Conservation (phyloP, 2,888 invertebrate species). For the Tetragnatha montana region DNA sequence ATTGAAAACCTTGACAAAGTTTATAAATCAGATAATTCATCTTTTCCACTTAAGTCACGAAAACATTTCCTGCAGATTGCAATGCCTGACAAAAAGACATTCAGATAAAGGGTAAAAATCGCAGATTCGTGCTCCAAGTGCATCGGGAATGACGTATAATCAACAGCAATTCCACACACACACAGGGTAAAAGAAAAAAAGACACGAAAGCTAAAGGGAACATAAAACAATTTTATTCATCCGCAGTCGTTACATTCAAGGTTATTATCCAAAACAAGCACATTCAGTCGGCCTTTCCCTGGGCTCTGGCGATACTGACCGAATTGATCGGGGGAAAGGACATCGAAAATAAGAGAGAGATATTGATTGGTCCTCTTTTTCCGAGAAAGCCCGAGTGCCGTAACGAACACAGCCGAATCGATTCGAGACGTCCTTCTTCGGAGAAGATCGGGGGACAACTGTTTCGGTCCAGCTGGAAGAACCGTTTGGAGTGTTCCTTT, state of each 20-base stretch:
- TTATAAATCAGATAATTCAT: too few relatives aligned
- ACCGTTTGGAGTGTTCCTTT: neutral
- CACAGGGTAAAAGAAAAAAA: neutral
- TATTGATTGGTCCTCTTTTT: constrained; percentile 59
- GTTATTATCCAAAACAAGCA: constrained; percentile 59
- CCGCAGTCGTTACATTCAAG: constrained; percentile 51
- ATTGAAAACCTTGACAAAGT: too few relatives aligned
- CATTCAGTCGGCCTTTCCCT: constrained; percentile 47
- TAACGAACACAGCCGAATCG: constrained; percentile 44
- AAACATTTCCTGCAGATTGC: too few relatives aligned
- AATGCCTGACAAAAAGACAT: too few relatives aligned
- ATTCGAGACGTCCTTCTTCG: constrained; percentile 36
- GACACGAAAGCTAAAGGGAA: constrained; percentile 31
- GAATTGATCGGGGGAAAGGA: constrained; percentile 56
- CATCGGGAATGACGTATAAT: neutral
- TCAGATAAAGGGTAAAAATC: too few relatives aligned
- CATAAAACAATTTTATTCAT: constrained; percentile 66
- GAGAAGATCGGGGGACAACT: constrained; percentile 30
- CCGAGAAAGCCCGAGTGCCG: constrained; percentile 36
- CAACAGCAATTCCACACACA: neutral
- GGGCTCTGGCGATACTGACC: constrained; percentile 50
- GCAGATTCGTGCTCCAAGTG: too few relatives aligned
- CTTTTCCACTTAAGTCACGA: too few relatives aligned
- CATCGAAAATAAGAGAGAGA: constrained; percentile 49
- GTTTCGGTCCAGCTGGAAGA: constrained; percentile 23